Percentiles rank a stretch among this genome's conserved stretches.
phyloP scores from a whole-genome alignment of 2,888 invertebrate genomes.

The Spodoptera exigua region DNA sequence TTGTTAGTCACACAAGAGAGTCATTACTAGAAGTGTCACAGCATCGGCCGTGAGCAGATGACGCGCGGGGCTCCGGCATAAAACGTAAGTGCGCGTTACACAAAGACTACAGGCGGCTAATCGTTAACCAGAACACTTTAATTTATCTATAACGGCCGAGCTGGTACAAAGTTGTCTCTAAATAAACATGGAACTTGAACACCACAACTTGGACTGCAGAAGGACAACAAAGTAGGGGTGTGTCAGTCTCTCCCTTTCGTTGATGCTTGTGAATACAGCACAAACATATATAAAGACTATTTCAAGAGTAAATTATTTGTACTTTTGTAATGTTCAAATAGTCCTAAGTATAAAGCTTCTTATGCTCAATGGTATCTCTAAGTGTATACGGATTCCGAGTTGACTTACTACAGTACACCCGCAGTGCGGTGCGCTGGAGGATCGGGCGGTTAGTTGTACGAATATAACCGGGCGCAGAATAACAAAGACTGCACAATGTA shows the following conservation, averaged over 20 bases:
- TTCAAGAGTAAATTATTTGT: no score
- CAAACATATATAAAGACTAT: no score
- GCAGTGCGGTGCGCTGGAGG: constrained; percentile 7
- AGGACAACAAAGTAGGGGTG: constrained; percentile 2
- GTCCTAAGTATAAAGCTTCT: no score
- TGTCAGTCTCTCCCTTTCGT: no score
- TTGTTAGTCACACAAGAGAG: constrained; percentile 5
- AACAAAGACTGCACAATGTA: constrained; percentile 58
- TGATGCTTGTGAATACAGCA: no score
- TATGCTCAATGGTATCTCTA: no score
- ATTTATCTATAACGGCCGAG: constrained; percentile 53
- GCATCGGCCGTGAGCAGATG: constrained; percentile 33
- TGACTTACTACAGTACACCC: constrained; percentile 12
- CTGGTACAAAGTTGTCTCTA: constrained; percentile 56
- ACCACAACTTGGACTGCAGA: constrained; percentile 9
- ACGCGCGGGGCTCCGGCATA: constrained; percentile 40
- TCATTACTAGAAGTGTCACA: constrained; percentile 20
- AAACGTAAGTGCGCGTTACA: constrained; percentile 39
- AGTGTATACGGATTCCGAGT: not conserved
- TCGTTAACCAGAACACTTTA: constrained; percentile 56
- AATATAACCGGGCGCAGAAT: constrained; percentile 48
- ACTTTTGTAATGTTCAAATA: no score
- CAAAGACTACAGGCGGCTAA: constrained; percentile 52
- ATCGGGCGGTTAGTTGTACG: constrained; percentile 47
- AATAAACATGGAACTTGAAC: constrained; percentile 36